Base-by-base conservation (phyloP, 2,797 vertebrate genomes). In the Crocodylus rhombifer region DNA sequence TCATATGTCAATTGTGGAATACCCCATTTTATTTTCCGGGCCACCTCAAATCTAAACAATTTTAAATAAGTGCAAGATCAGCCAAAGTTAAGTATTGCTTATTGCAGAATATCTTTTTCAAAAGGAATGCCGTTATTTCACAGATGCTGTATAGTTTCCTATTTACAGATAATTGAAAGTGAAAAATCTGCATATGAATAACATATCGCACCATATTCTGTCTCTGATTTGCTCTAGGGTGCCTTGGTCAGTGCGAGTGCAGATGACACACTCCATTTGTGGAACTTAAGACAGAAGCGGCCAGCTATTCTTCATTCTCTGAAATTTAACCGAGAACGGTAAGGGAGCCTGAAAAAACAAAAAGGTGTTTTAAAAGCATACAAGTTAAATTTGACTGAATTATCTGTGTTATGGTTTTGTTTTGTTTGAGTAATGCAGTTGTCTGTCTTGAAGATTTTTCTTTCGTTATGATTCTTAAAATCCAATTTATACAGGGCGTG, bases 291-390 rank as follows among this genome's bases (percentile, higher is more conserved):
- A 87, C 99, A 99, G 97, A 99, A 99, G 91, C 98, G 98, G 30
- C 99, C 99, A 17, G 99, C 99, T 57, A 96, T 99, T 96, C 98
- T 99, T 81, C 99, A 99, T 97, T 99, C 99, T n/a, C 98, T 99
- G 92, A 99, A 99, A 97, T 99, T 99, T 98, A 99, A 99, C 97
- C 98, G 99, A 97, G 99, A 99, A 97, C 98, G 99, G 99, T 99
- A 98, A 98, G 98, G 83, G 62, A 63, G 2, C 65, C 16, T 85
- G 28, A 84, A 12, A 56, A 15, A 62, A 84, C 89, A 80, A 2
- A 91, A 33, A 55, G 18, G 2, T 2, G 21, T 28, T 82, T 13
- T 58, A n/a, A 60, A 80, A 65, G 62, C 26, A 1, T 14, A 0
- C 4, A 12, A 14, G 10, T n/a, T 74, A 28, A 21, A 5, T 91